Percentiles rank a stretch among this genome's conserved stretches.
phyloP scores from a whole-genome alignment of 2,888 invertebrate genomes.

The Matsumyia berberina region DNA sequence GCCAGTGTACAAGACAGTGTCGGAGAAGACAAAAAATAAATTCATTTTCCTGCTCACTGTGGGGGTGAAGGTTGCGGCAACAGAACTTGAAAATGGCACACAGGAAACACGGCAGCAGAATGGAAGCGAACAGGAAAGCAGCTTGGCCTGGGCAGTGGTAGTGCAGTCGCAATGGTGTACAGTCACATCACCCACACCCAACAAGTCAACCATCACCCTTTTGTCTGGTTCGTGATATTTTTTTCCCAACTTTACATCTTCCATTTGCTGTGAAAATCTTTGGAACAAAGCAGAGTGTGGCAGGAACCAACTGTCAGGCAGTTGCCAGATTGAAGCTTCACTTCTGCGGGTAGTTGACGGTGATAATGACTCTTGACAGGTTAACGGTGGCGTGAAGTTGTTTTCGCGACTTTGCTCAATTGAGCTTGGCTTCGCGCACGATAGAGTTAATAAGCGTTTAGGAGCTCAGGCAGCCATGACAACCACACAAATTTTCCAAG shows the following conservation, averaged over 20 bases:
- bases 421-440: slow-evolving; percentile 59
- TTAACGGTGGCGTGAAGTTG: slow-evolving; percentile 75
- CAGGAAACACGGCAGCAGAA: slow-evolving; percentile 51
- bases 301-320: slow-evolving; percentile 74
- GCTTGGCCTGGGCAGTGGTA: slow-evolving; percentile 63
- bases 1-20: slow-evolving; percentile 67
- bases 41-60: slow-evolving; percentile 32
- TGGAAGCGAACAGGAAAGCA: slow-evolving; percentile 59
- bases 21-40: slow-evolving; percentile 43
- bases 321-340: slow-evolving; percentile 75
- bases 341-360: slow-evolving; percentile 69
- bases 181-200: background rate
- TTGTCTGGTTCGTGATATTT: slow-evolving; percentile 22
- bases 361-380: slow-evolving; percentile 76
- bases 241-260: slow-evolving; percentile 22
- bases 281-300: slow-evolving; percentile 46
- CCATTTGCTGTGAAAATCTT: slow-evolving; percentile 41
- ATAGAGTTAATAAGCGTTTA: slow-evolving; percentile 73
- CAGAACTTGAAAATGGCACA: slow-evolving; percentile 75
- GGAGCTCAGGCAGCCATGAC: slow-evolving; percentile 61
- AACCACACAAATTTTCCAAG: slow-evolving; percentile 41
- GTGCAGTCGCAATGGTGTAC: slow-evolving; percentile 20
- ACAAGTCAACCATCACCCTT: slow-evolving; percentile 20
- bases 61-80: slow-evolving; percentile 75
- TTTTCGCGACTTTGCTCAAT: slow-evolving; percentile 76